phyloP scores from a whole-genome alignment of 2,888 invertebrate species.

The Drosophila nigritarsus region DNA sequence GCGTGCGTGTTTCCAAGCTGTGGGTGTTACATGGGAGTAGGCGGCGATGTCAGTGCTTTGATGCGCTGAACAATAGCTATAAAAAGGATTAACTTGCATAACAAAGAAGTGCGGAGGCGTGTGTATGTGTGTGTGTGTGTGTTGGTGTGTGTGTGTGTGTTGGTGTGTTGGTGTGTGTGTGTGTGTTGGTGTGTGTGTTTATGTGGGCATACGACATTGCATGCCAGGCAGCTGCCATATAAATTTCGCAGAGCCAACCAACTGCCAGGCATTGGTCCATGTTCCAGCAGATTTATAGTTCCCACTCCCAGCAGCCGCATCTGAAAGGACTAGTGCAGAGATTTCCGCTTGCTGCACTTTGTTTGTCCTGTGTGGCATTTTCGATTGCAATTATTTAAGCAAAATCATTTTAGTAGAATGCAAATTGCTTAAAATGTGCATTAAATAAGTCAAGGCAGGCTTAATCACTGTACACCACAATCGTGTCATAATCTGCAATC shows the following conservation, averaged over 20 bases:
- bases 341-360: constrained; percentile 39
- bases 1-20: constrained; percentile 49
- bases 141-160: neutral
- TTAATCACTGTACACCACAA: constrained; percentile 3
- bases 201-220: constrained; percentile 40
- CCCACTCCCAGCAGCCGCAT: constrained; percentile 11
- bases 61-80: constrained; percentile 79
- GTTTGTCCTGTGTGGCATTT: constrained; percentile 37
- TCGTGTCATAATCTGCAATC: neutral
- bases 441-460: constrained; percentile 17
- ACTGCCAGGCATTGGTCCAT: constrained; percentile 68
- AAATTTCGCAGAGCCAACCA: constrained; percentile 68
- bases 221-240: constrained; percentile 64
- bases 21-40: neutral
- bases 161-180: neutral
- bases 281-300: constrained; percentile 66
- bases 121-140: constrained; percentile 9
- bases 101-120: constrained; percentile 62
- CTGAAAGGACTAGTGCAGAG: constrained; percentile 9
- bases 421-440: constrained; percentile 40
- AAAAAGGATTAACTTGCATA: constrained; percentile 80
- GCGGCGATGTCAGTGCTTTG: constrained; percentile 59
- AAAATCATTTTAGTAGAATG: constrained; percentile 37
- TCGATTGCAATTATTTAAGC: constrained; percentile 57
- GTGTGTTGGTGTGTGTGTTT: constrained; percentile 7